phyloP scores from a whole-genome alignment of 2,113 vertebrate genomes.

The Pyrgilauda ruficollis region DNA sequence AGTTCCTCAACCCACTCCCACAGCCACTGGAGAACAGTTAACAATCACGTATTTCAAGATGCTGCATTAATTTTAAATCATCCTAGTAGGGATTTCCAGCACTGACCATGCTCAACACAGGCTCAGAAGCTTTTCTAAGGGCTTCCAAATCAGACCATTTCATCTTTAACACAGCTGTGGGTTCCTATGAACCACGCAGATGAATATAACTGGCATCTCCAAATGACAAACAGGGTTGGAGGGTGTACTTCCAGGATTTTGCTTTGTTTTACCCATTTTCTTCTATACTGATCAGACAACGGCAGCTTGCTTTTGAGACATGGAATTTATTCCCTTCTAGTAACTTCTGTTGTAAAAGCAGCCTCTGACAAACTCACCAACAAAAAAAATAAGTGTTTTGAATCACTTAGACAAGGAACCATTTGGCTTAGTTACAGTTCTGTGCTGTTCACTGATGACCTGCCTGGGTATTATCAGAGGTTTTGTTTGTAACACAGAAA shows the following conservation, averaged over 20 bases:
- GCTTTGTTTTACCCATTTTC: not conserved
- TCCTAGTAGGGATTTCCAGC: not conserved
- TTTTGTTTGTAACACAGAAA: not conserved
- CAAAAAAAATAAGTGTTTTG: not conserved
- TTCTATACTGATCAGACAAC: not conserved
- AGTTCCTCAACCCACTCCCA: not conserved
- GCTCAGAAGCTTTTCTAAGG: not conserved
- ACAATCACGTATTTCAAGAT: fast-evolving
- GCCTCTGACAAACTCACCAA: not conserved
- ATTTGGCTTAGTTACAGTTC: not conserved
- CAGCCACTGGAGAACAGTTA: not conserved
- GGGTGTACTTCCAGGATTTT: not conserved
- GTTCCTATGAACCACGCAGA: not conserved
- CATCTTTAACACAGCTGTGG: not conserved
- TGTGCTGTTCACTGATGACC: not conserved
- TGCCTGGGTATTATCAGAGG: not conserved
- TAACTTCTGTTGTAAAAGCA: not conserved
- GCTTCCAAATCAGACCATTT: not conserved
- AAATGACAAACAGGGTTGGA: not conserved
- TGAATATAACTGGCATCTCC: not conserved
- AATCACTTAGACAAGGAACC: not conserved
- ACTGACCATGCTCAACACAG: not conserved
- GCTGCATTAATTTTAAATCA: not conserved
- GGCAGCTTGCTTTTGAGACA: not conserved
- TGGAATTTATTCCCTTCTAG: not conserved